Base-by-base conservation (phyloP, 1,140 invertebrate species). In the Drosophila pallidifrons region DNA sequence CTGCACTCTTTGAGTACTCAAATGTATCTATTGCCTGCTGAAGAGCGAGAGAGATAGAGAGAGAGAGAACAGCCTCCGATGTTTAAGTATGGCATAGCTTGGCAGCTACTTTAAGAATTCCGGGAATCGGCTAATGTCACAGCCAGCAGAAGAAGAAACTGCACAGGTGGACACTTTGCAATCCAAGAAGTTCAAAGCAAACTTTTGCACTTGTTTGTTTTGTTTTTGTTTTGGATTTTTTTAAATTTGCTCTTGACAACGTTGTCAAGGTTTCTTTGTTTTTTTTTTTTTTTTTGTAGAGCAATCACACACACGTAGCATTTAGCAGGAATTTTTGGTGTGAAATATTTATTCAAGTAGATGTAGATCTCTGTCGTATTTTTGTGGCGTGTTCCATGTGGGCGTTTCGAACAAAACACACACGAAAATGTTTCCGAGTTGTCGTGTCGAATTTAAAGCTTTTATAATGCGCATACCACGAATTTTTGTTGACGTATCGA, bases 401-500 rank as follows among this genome's bases (percentile, higher is more conserved):
- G 80, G 83, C 85, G 83, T 71, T 52, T 51, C 46, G 64, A 79
- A 73, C 74, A 59, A 68, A 66, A 77, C 58, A 68, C 72, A 77
- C 58, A 73, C 52, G 57, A 86, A 70, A 88, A 83, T 87, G 77
- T 88, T 88, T 88, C 85, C 85, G 85, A 88, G 80, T 89, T 88
- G 77, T 87, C 77, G 73, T 87, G 80, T 88, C 77, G 59, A 83
- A 77, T 88, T 88, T 88, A 87, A 88, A 83, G 79, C 85, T 75
- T 25, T 83, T 83, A 78, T 78, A 83, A 85, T 85, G 80, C 75
- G 85, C 81, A 89, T 89, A 85, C 85, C 85, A 72, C 68, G 81
- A 85, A 89, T 89, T 79, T 79, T 89, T 89, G 81, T 89, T 89
- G 85, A 89, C 85, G 81, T 85, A 89, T 74, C 88, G 63, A 87